Base-by-base conservation (phyloP, 2,113 vertebrate species). In the Dermatemys mawii region DNA sequence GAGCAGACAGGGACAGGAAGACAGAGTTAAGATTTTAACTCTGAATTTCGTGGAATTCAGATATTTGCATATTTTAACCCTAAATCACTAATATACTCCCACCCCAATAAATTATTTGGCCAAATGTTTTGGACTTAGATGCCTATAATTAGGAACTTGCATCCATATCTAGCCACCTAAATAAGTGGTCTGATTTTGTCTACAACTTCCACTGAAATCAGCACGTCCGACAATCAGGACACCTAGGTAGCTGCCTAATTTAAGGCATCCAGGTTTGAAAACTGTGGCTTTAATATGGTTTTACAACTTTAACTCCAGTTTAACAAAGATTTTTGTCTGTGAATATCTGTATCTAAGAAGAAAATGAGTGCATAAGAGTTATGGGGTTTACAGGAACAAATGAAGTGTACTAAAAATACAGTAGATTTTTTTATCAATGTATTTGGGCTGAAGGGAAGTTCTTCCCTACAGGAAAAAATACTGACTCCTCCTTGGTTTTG, bases 371-470 rank as follows among this genome's bases (percentile, higher is more conserved):
- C 53, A 67, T 48, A 41, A 79, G 48, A 76, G n/a, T 81, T 63
- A 9, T n/a, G 48, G 14, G 14, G 78, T 94, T 78, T 35, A 50
- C 16, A 29, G 67, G 53, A 10, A 60, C 16, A 88, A 75, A 14
- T 0, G 3, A 32, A 35, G 6, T 6, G 27, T 8, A 70, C 35
- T 38, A 38, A 38, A 88, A 78, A 14, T 0, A 3, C 46, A 38
- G 6, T 4, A 41, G 6, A 2, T 51, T 4, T 83, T 83, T 83
- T 79, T 87, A 86, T 49, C 50, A 63, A 16, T 32, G 32, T 8
- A 93, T 6, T 83, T 60, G 81, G 48, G 78, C 22, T 1, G 9
- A 89, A 11, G 41, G 89, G 44, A 73, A 35, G 4, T 88, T 91
- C 53, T 86, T 78, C 83, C 51, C 12, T 49, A 9, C 14, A 44